Evolutionary conservation across 2,888 invertebrate species (phyloP).

Genomic region (Aporophyla lueneburgensis): DNA sequence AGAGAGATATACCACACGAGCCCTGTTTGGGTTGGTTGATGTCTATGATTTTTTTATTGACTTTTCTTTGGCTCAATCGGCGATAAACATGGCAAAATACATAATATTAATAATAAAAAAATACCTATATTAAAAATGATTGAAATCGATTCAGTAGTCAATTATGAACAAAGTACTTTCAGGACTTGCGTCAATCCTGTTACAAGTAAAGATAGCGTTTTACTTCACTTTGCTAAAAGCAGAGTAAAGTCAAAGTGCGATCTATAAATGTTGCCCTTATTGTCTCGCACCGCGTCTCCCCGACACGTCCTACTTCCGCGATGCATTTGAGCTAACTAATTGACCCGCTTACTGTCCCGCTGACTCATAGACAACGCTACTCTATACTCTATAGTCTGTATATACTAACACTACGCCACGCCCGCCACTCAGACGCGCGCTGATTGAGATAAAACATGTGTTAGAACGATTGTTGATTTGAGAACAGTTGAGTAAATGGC

Average conservation of each 20-base stretch:
- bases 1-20: too few relatives aligned
- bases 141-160: too few relatives aligned
- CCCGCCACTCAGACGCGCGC: slow-evolving; percentile 20
- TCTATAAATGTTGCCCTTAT: not conserved
- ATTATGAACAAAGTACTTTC: too few relatives aligned
- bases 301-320: not conserved
- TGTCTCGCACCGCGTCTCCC: not conserved
- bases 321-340: slow-evolving; percentile 26
- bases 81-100: too few relatives aligned
- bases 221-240: too few relatives aligned
- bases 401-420: slow-evolving; percentile 4
- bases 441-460: slow-evolving; percentile 54
- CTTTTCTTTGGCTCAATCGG: too few relatives aligned
- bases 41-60: too few relatives aligned
- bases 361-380: slow-evolving; percentile 34
- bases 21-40: too few relatives aligned
- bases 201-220: too few relatives aligned
- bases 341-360: slow-evolving; percentile 51
- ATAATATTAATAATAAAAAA: too few relatives aligned
- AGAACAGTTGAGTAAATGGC: not conserved
- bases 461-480: not conserved
- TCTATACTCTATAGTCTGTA: slow-evolving; percentile 4
- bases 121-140: too few relatives aligned
- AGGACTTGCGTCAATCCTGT: too few relatives aligned
- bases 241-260: not conserved